These are phyloP conservation scores for Nothocercus nigrocapillus DNA, from an alignment of 2,113 vertebrate species.

Conservation along the genomic window DNA sequence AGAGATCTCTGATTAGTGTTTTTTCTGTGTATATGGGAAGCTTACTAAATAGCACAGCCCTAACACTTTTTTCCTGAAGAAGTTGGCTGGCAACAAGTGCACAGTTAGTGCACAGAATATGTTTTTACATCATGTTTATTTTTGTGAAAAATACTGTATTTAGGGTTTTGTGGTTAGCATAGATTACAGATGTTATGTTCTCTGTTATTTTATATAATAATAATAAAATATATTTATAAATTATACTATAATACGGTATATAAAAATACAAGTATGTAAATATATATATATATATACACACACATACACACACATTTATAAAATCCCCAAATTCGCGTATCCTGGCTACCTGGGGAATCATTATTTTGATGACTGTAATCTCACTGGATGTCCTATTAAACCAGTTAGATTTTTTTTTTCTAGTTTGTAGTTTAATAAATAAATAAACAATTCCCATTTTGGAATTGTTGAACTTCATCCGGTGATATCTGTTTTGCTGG, in stretches of 20 bases:
- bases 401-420: background rate
- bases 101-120: background rate
- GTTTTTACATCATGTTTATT: background rate
- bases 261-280: no score
- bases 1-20: background rate
- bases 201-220: background rate
- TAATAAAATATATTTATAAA: no score
- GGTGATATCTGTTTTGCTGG: background rate
- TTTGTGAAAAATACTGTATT: background rate
- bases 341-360: background rate
- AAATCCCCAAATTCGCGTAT: background rate
- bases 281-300: no score
- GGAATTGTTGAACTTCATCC: background rate
- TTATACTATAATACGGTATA: no score
- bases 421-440: background rate
- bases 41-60: background rate
- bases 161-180: background rate
- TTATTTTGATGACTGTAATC: background rate
- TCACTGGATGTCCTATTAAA: background rate
- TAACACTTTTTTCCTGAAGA: background rate
- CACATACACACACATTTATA: no score
- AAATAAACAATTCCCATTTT: background rate
- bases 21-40: slow-evolving; percentile 4
- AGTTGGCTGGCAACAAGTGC: background rate
- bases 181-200: background rate